Evolutionary conservation across 1,140 invertebrate genomes (phyloP).

Genomic region (Pentalonia nigronervosa): DNA sequence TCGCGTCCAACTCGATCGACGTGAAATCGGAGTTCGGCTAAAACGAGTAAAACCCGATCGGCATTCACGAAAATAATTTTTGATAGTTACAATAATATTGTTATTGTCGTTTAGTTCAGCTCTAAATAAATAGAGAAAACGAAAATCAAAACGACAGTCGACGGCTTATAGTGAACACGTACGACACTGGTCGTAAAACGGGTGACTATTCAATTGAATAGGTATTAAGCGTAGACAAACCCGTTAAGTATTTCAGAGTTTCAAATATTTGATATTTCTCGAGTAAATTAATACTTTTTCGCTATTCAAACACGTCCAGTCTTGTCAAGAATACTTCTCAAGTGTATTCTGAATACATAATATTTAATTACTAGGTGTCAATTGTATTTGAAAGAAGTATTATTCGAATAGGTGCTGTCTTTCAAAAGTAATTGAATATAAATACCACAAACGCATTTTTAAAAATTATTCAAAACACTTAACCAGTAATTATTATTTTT

Average conservation of each 20-base stretch:
- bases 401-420: too few species aligned
- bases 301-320: too few species aligned
- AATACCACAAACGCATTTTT: too few species aligned
- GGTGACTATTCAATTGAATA: neutral
- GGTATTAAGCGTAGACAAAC: neutral
- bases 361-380: too few species aligned
- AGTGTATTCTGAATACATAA: too few species aligned
- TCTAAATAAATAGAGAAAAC: neutral
- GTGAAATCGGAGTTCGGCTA: neutral
- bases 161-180: neutral
- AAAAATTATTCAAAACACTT: too few species aligned
- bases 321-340: too few species aligned
- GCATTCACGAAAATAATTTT: neutral
- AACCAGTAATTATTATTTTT: too few species aligned
- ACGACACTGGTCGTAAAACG: neutral
- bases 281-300: neutral
- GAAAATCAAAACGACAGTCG: neutral
- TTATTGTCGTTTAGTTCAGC: neutral
- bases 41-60: neutral
- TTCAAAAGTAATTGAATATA: too few species aligned
- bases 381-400: too few species aligned
- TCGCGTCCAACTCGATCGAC: neutral
- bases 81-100: neutral
- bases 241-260: neutral
- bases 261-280: neutral